Base-by-base conservation (phyloP, 2,113 vertebrate genomes). In the Eretmochelys imbricata region DNA sequence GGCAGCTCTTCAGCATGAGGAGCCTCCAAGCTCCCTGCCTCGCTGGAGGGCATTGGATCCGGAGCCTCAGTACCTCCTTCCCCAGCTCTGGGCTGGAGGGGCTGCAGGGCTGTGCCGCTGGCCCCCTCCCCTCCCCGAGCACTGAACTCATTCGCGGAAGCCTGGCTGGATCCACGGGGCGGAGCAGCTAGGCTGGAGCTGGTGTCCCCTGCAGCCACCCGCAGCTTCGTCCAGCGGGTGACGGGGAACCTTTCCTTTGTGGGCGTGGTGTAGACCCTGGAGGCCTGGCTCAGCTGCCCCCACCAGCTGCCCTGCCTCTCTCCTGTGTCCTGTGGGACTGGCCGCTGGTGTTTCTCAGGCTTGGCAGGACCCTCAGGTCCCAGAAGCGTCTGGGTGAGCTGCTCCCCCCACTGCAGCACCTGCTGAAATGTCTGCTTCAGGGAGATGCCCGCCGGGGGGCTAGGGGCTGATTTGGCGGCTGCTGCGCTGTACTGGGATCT, bases 351-450 rank as follows among this genome's bases (percentile, higher is more conserved):
- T 8, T 72, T 57, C 89, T 89, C 2, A 0, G 69, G 22, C 76
- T 80, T 1, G 0, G 2, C 14, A 79, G 80, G 2, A 14, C 29
- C 11, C 31, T 94, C 97, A 4, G 82, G 38, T 4, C 98, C 97
- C 38, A 95, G 89, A 17, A 98, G 49, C 87, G 98, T 97, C 55
- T 99, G 98, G 29, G 99, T 97, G 84, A 99, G 97, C 83, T 98
- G 97, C 5, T 98, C 98, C 0, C 99, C 99, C 99, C 98, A 99
- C 29, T 98, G 99, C 95, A 99, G 91, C 62, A 99, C 55, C 0
- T 98, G 98, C n/a, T 98, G 99, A 91, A 99, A 97, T 1, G 99
- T 99, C 96, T 99, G 98, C 90, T 99, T 99, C 92, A 99, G 98
- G 38, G 98, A 98, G 48, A 99, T 98, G 72, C 99, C 98, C 0